A percentile compares a stretch with the other conserved stretches of the same genome.
Evolutionary conservation across 2,113 vertebrate species (phyloP).

Genomic region (Diadophis punctatus): DNA sequence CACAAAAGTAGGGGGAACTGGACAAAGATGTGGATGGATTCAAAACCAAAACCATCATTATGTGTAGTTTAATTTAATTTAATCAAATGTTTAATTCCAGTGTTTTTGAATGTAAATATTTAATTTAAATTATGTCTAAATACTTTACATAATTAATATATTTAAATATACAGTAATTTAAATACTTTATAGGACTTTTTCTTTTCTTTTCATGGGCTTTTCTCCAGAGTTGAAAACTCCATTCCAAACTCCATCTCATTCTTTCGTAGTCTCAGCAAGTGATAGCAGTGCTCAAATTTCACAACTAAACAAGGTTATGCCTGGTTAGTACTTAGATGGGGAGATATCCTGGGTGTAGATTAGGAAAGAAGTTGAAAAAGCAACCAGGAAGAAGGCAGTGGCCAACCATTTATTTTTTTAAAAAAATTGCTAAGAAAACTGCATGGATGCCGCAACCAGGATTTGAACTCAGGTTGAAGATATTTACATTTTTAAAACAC

Average conservation of each 20-base stretch:
- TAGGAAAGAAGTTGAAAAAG: neutral
- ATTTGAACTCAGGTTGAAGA: neutral
- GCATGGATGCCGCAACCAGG: neutral
- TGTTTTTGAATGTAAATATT: neutral
- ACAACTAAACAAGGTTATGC: neutral
- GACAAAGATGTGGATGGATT: neutral
- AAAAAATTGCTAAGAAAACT: neutral
- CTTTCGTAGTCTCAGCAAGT: neutral
- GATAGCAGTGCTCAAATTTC: neutral
- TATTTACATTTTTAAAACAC: neutral
- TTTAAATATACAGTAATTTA: neutral
- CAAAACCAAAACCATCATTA: neutral
- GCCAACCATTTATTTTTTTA: neutral
- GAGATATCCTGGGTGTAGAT: neutral
- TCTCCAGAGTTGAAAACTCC: neutral
- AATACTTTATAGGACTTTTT: neutral
- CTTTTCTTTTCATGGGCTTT: neutral
- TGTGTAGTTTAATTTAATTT: neutral
- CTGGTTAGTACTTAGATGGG: neutral
- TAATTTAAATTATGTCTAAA: neutral
- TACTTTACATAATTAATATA: neutral
- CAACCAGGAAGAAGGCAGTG: neutral
- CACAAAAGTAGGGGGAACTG: neutral
- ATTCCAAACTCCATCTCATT: neutral
- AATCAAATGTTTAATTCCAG: neutral